Evolutionary conservation across 2,797 vertebrate genomes (phyloP).

Genomic region (Amblyopsis hoosieri): DNA sequence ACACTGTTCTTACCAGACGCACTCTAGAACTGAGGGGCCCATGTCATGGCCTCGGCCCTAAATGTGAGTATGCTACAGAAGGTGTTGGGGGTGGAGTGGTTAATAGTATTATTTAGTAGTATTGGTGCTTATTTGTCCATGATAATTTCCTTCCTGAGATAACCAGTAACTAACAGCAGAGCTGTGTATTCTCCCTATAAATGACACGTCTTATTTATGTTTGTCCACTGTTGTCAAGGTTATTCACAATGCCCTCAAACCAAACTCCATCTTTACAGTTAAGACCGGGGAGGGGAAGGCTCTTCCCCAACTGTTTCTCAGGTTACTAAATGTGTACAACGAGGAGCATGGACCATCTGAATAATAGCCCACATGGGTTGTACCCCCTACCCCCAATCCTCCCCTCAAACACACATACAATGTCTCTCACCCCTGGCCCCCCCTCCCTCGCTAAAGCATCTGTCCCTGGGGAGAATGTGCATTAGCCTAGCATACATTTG

Average conservation of each 20-base stretch:
- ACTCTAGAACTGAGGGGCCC: slow-evolving; percentile 26
- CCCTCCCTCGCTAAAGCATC: slow-evolving; percentile 22
- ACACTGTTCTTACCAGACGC: slow-evolving; percentile 46
- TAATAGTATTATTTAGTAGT: too few species aligned
- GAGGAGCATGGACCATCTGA: slow-evolving; percentile 58
- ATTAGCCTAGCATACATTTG: slow-evolving; percentile 2
- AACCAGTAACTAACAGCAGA: neutral
- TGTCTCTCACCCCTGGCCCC: neutral
- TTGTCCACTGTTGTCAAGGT: slow-evolving; percentile 52
- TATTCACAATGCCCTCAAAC: slow-evolving; percentile 53
- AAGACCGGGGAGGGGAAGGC: slow-evolving; percentile 12
- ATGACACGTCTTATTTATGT: slow-evolving; percentile 8
- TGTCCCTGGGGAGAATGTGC: slow-evolving; percentile 29
- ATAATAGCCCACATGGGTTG: slow-evolving; percentile 47
- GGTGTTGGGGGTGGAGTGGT: slow-evolving; percentile 16
- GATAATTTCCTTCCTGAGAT: too few species aligned
- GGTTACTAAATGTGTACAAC: slow-evolving; percentile 70
- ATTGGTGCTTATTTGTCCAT: too few species aligned
- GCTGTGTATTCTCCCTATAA: slow-evolving; percentile 23
- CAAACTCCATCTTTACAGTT: slow-evolving; percentile 32
- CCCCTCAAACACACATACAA: slow-evolving; percentile 13
- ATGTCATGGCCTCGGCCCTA: slow-evolving; percentile 32
- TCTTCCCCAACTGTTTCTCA: slow-evolving; percentile 50
- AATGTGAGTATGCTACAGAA: slow-evolving; percentile 27
- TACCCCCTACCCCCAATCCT: slow-evolving; percentile 13